A percentile compares a stretch with the other conserved stretches of the same genome.
These are phyloP conservation scores for Chlamydotis undulata DNA, from an alignment of 2,113 vertebrate genomes.

Conservation along the genomic window DNA sequence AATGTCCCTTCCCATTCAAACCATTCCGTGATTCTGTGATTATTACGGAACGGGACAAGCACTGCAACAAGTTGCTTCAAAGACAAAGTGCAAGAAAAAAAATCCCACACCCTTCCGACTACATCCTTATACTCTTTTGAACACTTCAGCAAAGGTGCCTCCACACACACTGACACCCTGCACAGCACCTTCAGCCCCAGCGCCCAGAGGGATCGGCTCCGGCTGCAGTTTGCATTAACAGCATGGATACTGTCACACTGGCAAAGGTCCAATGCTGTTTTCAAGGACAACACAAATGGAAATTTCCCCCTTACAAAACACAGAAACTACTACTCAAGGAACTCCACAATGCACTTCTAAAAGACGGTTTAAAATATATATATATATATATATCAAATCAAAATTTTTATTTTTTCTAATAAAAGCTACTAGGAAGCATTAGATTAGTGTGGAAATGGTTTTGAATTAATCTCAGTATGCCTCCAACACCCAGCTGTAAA, in stretches of 20 bases:
- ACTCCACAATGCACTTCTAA: background rate
- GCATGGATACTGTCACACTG: background rate
- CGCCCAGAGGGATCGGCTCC: accelerated
- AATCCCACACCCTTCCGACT: background rate
- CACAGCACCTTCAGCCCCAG: background rate
- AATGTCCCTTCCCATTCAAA: too few species aligned
- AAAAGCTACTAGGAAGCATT: background rate
- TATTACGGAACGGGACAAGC: background rate
- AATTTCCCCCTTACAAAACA: background rate
- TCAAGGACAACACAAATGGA: background rate
- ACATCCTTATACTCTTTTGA: background rate
- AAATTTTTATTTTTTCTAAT: background rate
- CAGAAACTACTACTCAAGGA: background rate
- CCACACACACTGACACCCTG: background rate
- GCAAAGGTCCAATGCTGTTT: background rate
- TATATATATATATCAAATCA: background rate
- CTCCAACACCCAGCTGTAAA: slow-evolving; percentile 40
- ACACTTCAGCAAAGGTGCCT: background rate
- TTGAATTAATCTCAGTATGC: background rate
- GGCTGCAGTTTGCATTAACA: accelerated
- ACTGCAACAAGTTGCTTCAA: background rate
- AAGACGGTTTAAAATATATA: background rate
- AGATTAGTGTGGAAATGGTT: slow-evolving; percentile 9
- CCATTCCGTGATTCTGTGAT: background rate
- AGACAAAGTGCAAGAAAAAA: background rate